Base-by-base conservation (phyloP, 2,888 invertebrate genomes). In the Desoria tigrina region DNA sequence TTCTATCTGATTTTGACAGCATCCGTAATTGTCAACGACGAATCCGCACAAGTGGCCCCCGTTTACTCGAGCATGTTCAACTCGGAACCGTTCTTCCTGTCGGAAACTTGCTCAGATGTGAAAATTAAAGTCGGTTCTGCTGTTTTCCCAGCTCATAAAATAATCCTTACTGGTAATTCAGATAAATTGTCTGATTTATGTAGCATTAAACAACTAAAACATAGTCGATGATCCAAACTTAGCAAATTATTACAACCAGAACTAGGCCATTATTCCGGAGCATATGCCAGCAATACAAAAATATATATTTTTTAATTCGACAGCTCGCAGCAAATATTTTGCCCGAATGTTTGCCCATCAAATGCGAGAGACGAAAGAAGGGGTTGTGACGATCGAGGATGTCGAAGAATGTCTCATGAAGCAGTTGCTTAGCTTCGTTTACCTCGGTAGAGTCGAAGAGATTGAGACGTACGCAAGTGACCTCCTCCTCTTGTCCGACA, bases 391-490 rank as follows among this genome's bases (percentile, higher is more conserved):
- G 11, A 57, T 73, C 2, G 42, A 54, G 2, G 71, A 71, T n/a
- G 62, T 61, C 3, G 68, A 71, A 26, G 61, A 56, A 7, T 57
- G 62, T 16, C 23, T 69, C 11, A 60, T 73, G 27, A 50, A 50
- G 4, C 69, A 69, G 63, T 14, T 73, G 1, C 65, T 73, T 11
- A 57, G 68, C 21, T 73, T 71, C 56, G 65, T 73, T 6, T 73
- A 73, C 54, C 24, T 58, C 27, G 69, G 65, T 9, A 59, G 53
- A 26, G 60, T 69, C 1, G 65, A 68, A 51, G 63, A 68, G 42
- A 49, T 69, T 27, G 63, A 64, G 7, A 51, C 51, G 2, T 7
- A 21, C 16, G 65, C 66, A n/a, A 9, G 55, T 3, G 65, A 68
- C 1, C 27, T 72, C 37, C 65, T 62, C 21, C 50, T 66, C 11